Conservation (phyloP, 2,113 vertebrate species). For the Stigmatopora argus region DNA sequence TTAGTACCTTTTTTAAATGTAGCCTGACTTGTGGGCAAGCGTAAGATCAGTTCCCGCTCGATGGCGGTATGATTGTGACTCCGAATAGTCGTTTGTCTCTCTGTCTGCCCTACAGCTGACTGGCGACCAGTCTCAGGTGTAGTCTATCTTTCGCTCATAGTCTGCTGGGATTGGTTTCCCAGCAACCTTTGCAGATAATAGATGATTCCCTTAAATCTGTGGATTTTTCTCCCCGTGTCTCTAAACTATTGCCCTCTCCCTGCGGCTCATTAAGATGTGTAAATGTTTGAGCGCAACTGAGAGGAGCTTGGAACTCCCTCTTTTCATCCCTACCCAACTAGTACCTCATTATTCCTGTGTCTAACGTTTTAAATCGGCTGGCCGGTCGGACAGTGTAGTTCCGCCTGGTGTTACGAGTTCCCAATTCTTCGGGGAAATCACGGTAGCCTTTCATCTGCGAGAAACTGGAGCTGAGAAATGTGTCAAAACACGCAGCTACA, state of each 20-base stretch:
- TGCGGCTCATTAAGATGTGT: slow-evolving; percentile 1
- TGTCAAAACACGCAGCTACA: slow-evolving; percentile 32
- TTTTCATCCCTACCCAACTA: slow-evolving; percentile 21
- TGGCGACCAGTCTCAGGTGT: no score
- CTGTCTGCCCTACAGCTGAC: no score
- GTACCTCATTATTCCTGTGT: slow-evolving; percentile 31
- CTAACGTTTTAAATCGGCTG: slow-evolving; percentile 19
- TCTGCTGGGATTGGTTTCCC: no score
- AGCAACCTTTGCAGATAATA: background rate
- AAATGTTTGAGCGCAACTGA: slow-evolving; percentile 8
- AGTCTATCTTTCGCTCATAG: no score
- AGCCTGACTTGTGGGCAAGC: no score
- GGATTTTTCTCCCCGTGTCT: background rate
- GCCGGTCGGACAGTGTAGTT: background rate
- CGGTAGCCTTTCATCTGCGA: slow-evolving; percentile 49
- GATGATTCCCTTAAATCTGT: background rate
- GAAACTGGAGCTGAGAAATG: slow-evolving; percentile 30
- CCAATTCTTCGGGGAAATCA: slow-evolving; percentile 51
- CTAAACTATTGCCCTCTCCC: background rate
- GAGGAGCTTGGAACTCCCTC: slow-evolving; percentile 12
- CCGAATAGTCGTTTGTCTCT: no score
- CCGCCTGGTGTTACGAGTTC: slow-evolving; percentile 28
- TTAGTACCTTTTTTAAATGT: background rate
- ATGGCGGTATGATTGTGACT: no score
- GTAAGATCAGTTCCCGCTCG: no score